Base-by-base conservation (phyloP, 2,113 vertebrate genomes). In the Trinectes maculatus region DNA sequence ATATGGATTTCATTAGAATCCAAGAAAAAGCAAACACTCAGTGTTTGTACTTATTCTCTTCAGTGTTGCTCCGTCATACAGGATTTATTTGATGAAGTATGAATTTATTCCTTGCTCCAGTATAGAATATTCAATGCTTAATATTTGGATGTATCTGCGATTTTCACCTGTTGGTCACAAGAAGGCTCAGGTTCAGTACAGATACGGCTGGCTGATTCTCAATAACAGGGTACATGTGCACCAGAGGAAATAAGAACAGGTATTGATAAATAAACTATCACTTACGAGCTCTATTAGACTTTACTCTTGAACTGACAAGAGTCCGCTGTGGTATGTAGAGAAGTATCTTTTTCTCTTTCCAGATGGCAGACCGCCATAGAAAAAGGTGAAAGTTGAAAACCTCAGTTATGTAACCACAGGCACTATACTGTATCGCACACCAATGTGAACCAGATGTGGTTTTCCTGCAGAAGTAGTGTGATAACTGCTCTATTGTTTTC, bases 391-490 rank as follows among this genome's bases (percentile, higher is more conserved):
- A 77, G 79, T 65, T 74, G 67, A 77, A 68, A 77, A 21, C 62
- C 51, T 62, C 22, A 0, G 52, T 89, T 85, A 85, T 71, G 75
- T 81, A 89, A 87, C 73, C 42, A 6, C 59, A 59, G 74, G 63
- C 80, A 78, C 59, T 62, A 44, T 62, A 68, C 37, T 71, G 56
- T 37, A 31, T 59, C 57, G 62, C 51, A 31, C 64, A 62, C 48
- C 47, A 24, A 91, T 85, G 79, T 25, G 71, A 87, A 87, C 82
- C 88, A 91, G 88, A 91, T 91, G 88, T 89, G 79, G 44, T 65
- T 70, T 83, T 83, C 42, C 25, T 72, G 33, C 74, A 69, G 73
- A 68, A 46, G 82, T 65, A 28, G 43, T 1, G 36, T 26, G 42
- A 87, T 82, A 91, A 90, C 81, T 49, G 71, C 52, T 4, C 81